Evolutionary conservation across 2,113 vertebrate genomes (phyloP).

Genomic region (Oncorhynchus tshawytscha): DNA sequence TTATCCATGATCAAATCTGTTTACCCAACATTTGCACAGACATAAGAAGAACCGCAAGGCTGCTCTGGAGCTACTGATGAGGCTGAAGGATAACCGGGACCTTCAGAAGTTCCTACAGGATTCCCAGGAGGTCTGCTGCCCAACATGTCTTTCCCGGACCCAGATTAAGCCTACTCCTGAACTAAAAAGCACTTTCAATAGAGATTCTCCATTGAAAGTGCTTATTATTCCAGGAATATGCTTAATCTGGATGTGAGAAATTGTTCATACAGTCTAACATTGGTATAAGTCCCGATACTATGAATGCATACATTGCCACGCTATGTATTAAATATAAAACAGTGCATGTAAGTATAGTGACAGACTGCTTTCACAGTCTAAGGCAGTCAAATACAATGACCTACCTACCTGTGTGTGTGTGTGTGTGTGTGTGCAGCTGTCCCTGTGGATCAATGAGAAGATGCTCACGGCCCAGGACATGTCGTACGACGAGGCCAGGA

Average conservation of each 20-base stretch:
- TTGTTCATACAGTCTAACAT: too few species aligned
- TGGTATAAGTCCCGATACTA: too few species aligned
- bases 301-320: too few species aligned
- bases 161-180: too few species aligned
- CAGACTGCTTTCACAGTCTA: too few species aligned
- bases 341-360: too few species aligned
- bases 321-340: too few species aligned
- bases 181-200: too few species aligned
- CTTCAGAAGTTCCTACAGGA: conserved; percentile 90
- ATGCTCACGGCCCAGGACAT: conserved; percentile 92
- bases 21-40: conserved; percentile 50
- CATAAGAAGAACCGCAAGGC: conserved; percentile 88
- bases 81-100: conserved; percentile 87
- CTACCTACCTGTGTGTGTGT: not conserved
- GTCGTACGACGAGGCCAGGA: conserved; percentile 90
- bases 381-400: not conserved
- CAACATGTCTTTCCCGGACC: not conserved
- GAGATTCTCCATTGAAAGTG: too few species aligned
- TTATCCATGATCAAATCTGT: not conserved
- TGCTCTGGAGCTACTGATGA: conserved; percentile 86
- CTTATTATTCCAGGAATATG: too few species aligned
- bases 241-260: too few species aligned
- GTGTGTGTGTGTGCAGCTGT: conserved; percentile 68
- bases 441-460: conserved; percentile 90
- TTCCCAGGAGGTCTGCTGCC: conserved; percentile 82